These are phyloP conservation scores for Scaptomyza parva DNA, from an alignment of 2,888 invertebrate genomes.

Conservation along the genomic window DNA sequence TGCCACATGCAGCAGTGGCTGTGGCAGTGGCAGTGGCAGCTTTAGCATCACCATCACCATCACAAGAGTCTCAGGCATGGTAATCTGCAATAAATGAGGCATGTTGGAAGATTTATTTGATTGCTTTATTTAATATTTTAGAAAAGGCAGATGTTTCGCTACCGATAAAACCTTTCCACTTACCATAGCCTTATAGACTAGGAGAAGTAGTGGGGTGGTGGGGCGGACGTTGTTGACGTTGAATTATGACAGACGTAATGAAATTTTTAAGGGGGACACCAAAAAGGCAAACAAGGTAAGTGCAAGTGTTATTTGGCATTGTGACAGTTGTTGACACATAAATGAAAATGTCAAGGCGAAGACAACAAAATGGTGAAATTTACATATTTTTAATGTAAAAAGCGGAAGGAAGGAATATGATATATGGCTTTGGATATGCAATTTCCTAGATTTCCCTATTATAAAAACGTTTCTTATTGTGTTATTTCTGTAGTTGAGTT, in stretches of 20 bases:
- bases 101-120: conserved; percentile 84
- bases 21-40: no score
- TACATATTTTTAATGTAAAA: conserved; percentile 13
- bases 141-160: conserved; percentile 76
- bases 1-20: conserved; percentile 47
- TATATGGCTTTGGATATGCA: conserved; percentile 8
- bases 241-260: conserved; percentile 75
- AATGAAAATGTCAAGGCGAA: conserved; percentile 16
- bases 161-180: conserved; percentile 31
- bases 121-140: conserved; percentile 82
- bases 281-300: conserved; percentile 34
- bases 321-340: conserved; percentile 49
- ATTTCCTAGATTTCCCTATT: neutral
- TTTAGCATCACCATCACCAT: conserved; percentile 29
- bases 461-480: neutral
- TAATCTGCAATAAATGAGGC: conserved; percentile 84
- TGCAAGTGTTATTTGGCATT: conserved; percentile 13
- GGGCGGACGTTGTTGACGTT: conserved; percentile 52
- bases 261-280: conserved; percentile 56
- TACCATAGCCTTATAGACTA: conserved; percentile 25
- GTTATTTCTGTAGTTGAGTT: no score
- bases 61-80: conserved; percentile 49
- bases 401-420: neutral
- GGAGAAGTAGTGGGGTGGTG: neutral
- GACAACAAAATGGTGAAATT: conserved; percentile 20